Conservation (phyloP, 2,797 vertebrate genomes). For the Arctocebus calabarensis region DNA sequence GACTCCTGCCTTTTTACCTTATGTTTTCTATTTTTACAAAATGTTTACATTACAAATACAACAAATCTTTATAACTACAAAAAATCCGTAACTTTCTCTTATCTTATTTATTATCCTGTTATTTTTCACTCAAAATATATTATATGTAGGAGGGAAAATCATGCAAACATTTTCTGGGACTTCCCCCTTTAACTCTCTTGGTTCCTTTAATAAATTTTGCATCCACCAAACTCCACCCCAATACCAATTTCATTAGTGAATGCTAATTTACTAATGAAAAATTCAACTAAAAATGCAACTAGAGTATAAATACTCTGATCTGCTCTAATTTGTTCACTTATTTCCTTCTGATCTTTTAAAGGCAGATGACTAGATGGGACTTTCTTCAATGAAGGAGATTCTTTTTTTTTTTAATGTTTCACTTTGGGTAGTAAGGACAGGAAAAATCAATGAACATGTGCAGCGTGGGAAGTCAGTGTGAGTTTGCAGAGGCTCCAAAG, state of each 20-base stretch:
- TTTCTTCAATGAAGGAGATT: conserved; percentile 26
- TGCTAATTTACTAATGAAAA: background rate
- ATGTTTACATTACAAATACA: background rate
- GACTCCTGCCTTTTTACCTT: background rate
- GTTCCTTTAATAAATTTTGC: conserved; percentile 24
- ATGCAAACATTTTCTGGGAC: background rate
- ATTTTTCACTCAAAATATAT: conserved; percentile 39
- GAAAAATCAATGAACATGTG: background rate
- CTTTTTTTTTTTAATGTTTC: background rate
- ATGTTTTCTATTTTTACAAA: background rate
- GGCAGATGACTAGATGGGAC: background rate
- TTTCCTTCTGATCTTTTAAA: conserved; percentile 15
- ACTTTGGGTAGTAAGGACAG: background rate
- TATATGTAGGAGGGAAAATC: background rate
- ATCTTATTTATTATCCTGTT: background rate
- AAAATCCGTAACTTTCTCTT: background rate
- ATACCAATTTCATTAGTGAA: background rate
- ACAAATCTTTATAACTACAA: background rate
- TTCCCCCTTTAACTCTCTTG: background rate
- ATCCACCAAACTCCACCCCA: background rate
- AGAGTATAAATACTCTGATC: background rate
- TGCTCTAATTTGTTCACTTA: background rate
- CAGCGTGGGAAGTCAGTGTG: background rate
- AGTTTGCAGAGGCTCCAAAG: background rate
- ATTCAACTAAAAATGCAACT: background rate